phyloP scores from a whole-genome alignment of 1,140 invertebrate species.

The Dendrolimus punctatus region DNA sequence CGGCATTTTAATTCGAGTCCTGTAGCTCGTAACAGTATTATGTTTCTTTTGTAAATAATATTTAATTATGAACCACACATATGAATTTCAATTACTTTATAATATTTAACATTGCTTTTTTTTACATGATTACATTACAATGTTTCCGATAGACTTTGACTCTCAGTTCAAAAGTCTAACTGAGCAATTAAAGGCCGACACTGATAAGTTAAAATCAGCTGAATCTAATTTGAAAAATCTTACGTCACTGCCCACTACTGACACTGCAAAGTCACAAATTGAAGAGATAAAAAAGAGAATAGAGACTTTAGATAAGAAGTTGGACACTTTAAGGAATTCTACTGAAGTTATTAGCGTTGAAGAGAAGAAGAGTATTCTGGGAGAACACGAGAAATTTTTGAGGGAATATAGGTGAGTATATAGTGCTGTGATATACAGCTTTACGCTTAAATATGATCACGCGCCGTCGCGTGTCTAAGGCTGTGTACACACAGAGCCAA shows the following conservation, averaged over 20 bases:
- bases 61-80: no score
- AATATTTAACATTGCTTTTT: no score
- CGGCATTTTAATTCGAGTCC: no score
- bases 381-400: constrained; percentile 71
- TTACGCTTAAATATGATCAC: no score
- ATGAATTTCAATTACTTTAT: no score
- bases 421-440: no score
- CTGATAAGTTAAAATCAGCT: constrained; percentile 59
- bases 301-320: constrained; percentile 70
- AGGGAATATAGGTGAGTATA: constrained; percentile 75
- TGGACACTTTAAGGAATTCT: constrained; percentile 72
- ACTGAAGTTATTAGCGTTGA: constrained; percentile 68
- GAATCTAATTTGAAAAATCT: constrained; percentile 67
- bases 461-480: no score
- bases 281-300: constrained; percentile 71
- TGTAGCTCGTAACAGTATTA: no score
- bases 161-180: constrained; percentile 41
- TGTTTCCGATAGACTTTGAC: constrained; percentile 38
- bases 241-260: constrained; percentile 63
- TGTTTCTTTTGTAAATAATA: no score
- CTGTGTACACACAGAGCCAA: no score
- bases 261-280: constrained; percentile 69
- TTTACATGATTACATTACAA: background rate
- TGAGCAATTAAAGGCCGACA: constrained; percentile 56
- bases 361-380: constrained; percentile 75